These are phyloP conservation scores for Scrobipalpa costella DNA, from an alignment of 2,888 invertebrate species.

Conservation along the genomic window DNA sequence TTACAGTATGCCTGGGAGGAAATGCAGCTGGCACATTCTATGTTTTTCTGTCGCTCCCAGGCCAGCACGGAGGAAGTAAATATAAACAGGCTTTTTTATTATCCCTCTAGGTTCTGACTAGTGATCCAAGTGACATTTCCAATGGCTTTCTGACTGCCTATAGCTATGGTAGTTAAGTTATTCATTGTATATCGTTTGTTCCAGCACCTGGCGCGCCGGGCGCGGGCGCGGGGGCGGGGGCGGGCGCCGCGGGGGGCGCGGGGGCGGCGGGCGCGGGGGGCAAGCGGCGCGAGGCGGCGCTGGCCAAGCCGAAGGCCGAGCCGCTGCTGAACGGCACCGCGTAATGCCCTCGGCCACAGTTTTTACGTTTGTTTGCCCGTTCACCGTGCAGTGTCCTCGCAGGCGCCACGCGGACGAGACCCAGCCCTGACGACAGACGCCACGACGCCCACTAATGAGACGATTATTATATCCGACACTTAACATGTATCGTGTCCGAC, in stretches of 20 bases:
- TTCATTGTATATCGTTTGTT: conserved; percentile 32
- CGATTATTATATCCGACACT: conserved; percentile 43
- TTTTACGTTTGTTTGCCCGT: conserved; percentile 27
- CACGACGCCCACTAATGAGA: conserved; percentile 30
- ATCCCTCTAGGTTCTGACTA: too few species aligned
- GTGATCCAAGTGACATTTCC: too few species aligned
- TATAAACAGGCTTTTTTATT: too few species aligned
- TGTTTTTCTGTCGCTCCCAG: too few species aligned
- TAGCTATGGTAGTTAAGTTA: too few species aligned
- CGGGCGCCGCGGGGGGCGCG: conserved; percentile 32
- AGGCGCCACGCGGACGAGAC: conserved; percentile 27
- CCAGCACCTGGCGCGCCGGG: conserved; percentile 31
- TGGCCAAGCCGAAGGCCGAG: conserved; percentile 81
- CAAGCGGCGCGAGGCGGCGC: conserved; percentile 62
- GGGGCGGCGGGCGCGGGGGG: conserved; percentile 47
- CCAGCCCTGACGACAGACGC: conserved; percentile 33
- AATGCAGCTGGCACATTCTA: too few species aligned
- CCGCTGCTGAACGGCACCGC: conserved; percentile 85
- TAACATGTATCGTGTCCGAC: conserved; percentile 40
- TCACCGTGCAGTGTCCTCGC: conserved; percentile 24
- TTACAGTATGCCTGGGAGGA: too few species aligned
- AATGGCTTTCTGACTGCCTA: too few species aligned
- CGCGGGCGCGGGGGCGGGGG: conserved; percentile 30
- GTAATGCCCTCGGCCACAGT: conserved; percentile 47
- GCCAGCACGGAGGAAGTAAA: too few species aligned